Base-by-base conservation (phyloP, 2,113 vertebrate species). In the Sander lucioperca region DNA sequence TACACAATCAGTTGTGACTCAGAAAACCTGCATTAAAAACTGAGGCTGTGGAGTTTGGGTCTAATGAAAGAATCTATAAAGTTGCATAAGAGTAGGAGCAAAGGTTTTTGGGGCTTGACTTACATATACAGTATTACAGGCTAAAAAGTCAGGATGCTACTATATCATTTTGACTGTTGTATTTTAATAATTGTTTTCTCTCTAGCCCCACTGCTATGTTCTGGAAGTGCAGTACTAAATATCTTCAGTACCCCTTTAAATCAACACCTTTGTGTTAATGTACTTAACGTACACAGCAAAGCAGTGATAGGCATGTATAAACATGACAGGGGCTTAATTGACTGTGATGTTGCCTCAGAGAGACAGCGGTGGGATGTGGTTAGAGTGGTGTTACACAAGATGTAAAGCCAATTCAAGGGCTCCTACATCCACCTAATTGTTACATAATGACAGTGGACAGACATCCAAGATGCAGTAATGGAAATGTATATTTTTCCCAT, bases 341-440 rank as follows among this genome's bases (percentile, higher is more conserved):
- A 70, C 59, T 83, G 33, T 85, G 65, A 86, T 85, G 77, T 76
- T 48, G 51, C 53, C 63, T 64, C 66, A 27, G 48, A 81, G 78
- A 87, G 79, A 85, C 85, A 77, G 71, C 21, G n/a, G 48, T 77
- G 79, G 54, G 69, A 87, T 63, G 58, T 27, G 78, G 56, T 80
- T 81, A 59, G 61, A 82, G 77, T 47, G n/a, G 10, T 68, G 71
- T 66, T 85, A 43, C 3, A 77, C 8, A 36, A 70, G 39, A 71
- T 77, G 54, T 76, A 71, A 82, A 83, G 74, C 72, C 47, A 62
- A 67, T 65, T 19, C 1, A 78, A 51, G 21, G 36, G 51, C 64
- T 74, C 63, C 8, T 63, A 43, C 76, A 62, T 51, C 58, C 78
- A 74, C 62, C 66, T 70, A 54, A 54, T 63, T 88, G 21, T 81